Conservation (phyloP, 2,888 invertebrate genomes). For the Erpobdella octoculata region DNA sequence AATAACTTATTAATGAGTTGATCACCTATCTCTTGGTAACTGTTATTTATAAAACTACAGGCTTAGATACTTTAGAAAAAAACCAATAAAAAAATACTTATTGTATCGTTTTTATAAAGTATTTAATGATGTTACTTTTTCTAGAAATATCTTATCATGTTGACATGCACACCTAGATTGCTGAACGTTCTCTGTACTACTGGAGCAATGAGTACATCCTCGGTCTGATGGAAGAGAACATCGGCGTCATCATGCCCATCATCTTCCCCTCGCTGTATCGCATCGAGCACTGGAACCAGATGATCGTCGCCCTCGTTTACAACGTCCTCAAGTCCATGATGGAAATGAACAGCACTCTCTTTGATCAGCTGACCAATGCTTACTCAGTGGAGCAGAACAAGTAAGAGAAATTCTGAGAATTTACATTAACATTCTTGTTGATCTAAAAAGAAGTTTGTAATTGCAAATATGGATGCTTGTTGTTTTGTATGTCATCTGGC, state of each 20-base stretch:
- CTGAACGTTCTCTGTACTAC: slow-evolving; percentile 71
- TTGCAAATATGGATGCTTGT: too few relatives aligned
- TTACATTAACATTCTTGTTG: not conserved
- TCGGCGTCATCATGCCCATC: slow-evolving; percentile 66
- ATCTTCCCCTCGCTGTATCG: slow-evolving; percentile 72
- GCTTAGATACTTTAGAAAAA: too few relatives aligned
- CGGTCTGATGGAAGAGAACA: slow-evolving; percentile 72
- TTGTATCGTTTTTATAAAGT: too few relatives aligned
- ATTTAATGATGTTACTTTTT: too few relatives aligned
- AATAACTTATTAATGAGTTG: too few relatives aligned
- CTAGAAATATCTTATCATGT: too few relatives aligned
- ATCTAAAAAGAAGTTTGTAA: too few relatives aligned
- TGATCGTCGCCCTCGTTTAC: slow-evolving; percentile 75
- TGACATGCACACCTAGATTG: slow-evolving; percentile 64
- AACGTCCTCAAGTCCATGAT: slow-evolving; percentile 76
- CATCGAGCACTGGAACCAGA: slow-evolving; percentile 74
- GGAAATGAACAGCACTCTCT: slow-evolving; percentile 77
- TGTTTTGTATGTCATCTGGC: too few relatives aligned
- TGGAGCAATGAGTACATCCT: slow-evolving; percentile 81
- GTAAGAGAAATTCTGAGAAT: not conserved
- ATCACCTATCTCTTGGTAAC: too few relatives aligned
- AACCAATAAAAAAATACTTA: too few relatives aligned
- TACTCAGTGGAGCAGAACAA: not conserved
- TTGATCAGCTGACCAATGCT: slow-evolving; percentile 70
- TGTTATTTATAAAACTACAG: too few relatives aligned